These are phyloP conservation scores for Anser brachyrhynchus DNA, from an alignment of 2,113 vertebrate genomes.

Conservation along the genomic window DNA sequence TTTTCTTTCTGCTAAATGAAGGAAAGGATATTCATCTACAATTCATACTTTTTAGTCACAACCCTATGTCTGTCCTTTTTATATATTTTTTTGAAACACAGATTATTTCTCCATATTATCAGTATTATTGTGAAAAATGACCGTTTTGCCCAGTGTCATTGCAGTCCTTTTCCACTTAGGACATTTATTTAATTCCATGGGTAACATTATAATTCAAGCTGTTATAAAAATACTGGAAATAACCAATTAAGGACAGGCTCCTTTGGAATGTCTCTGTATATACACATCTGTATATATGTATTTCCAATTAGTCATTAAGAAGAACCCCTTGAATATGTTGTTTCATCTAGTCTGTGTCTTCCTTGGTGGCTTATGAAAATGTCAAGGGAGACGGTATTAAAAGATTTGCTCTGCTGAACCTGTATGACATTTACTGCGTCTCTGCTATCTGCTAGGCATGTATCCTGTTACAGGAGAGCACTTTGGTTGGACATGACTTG, in stretches of 20 bases:
- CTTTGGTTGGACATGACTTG: background rate
- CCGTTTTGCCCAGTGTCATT: background rate
- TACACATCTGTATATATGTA: background rate
- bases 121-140: background rate
- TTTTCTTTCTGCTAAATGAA: background rate
- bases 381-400: background rate
- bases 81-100: background rate
- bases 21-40: background rate
- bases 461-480: background rate
- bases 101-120: background rate
- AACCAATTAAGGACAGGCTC: background rate
- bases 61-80: fast-evolving
- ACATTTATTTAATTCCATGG: background rate
- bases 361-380: background rate
- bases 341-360: background rate
- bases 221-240: background rate
- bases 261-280: background rate
- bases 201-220: background rate
- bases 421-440: background rate
- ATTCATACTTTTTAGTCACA: background rate
- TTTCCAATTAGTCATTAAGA: background rate
- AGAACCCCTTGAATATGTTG: background rate
- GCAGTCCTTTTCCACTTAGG: background rate
- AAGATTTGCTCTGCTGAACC: background rate
- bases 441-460: background rate